These are phyloP conservation scores for Dicentrarchus labrax DNA, from an alignment of 2,113 vertebrate genomes.

Conservation along the genomic window DNA sequence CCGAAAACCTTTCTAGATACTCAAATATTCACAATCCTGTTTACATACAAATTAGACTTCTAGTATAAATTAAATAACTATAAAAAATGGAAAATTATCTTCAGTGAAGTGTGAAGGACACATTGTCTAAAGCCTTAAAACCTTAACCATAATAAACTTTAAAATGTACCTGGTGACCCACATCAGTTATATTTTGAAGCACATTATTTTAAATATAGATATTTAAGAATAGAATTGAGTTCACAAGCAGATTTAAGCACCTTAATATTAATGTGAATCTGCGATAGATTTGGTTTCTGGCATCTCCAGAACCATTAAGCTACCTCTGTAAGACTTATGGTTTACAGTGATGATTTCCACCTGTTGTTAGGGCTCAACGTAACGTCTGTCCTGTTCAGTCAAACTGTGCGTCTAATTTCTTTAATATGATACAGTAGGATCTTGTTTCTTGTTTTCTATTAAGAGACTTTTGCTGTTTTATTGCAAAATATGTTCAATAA, in stretches of 20 bases:
- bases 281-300: background rate
- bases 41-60: background rate
- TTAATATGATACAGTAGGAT: background rate
- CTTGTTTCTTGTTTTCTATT: background rate
- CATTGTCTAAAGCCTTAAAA: background rate
- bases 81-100: background rate
- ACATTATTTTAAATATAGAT: background rate
- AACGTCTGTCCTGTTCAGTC: background rate
- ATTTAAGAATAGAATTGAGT: background rate
- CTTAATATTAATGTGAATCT: conserved; percentile 16
- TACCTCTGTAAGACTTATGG: background rate
- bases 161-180: background rate
- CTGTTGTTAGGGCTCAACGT: background rate
- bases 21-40: background rate
- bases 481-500: background rate
- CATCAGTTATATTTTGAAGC: background rate
- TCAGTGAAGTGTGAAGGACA: background rate
- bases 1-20: background rate
- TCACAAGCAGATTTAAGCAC: conserved; percentile 8
- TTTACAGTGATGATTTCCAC: conserved; percentile 14
- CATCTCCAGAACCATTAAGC: background rate
- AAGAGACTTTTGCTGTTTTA: background rate
- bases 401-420: background rate
- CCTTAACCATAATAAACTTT: background rate
- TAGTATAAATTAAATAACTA: background rate